Evolutionary conservation across 2,797 vertebrate genomes (phyloP).

Genomic region (Xyrichtys novacula): DNA sequence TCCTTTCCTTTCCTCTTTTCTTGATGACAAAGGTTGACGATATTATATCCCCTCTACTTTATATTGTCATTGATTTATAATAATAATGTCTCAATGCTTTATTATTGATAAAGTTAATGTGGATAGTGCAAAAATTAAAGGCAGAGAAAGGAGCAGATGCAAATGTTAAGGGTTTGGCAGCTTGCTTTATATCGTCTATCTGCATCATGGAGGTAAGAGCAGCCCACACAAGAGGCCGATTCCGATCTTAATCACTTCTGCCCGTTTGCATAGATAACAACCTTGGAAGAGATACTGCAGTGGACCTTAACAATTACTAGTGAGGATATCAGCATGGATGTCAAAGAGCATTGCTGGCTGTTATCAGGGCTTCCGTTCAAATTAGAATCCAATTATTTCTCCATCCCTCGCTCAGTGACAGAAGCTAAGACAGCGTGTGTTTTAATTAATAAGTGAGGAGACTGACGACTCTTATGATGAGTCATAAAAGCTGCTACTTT

Average conservation of each 20-base stretch:
- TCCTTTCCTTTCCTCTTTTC: constrained; percentile 43
- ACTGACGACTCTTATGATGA: constrained; percentile 21
- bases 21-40: constrained; percentile 31
- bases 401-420: constrained; percentile 12
- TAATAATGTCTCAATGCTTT: constrained; percentile 24
- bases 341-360: constrained; percentile 40
- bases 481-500: constrained; percentile 23
- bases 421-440: constrained; percentile 15
- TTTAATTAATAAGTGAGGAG: constrained; percentile 21
- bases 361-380: constrained; percentile 47
- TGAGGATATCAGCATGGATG: constrained; percentile 41
- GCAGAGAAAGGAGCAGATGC: constrained; percentile 59
- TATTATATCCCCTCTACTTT: constrained; percentile 18
- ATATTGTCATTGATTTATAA: constrained; percentile 32
- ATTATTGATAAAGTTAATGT: constrained; percentile 25
- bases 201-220: constrained; percentile 17
- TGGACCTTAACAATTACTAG: constrained; percentile 37
- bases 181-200: constrained; percentile 50
- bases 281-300: constrained; percentile 47
- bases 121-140: constrained; percentile 17
- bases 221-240: constrained; percentile 28
- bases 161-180: constrained; percentile 48
- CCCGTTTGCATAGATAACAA: constrained; percentile 73
- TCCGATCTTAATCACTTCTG: constrained; percentile 56
- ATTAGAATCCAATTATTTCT: constrained; percentile 47